phyloP scores from a whole-genome alignment of 2,113 vertebrate genomes.

The Perca fluviatilis region DNA sequence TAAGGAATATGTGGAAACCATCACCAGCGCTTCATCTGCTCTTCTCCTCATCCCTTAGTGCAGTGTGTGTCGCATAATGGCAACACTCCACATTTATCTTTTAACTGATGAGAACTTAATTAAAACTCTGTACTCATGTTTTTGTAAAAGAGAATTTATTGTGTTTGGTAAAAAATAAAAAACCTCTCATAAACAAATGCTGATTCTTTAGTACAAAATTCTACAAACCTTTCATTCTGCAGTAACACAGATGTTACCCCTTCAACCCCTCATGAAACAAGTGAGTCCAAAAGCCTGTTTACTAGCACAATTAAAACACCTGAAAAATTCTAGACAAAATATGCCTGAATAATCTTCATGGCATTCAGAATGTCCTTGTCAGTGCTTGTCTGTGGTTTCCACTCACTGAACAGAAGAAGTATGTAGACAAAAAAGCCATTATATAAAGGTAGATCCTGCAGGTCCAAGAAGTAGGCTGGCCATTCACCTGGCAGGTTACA shows the following conservation, averaged over 20 bases:
- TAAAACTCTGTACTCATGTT: neutral
- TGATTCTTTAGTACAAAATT: slow-evolving; percentile 2
- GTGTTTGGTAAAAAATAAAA: slow-evolving; percentile 30
- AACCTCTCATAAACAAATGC: neutral
- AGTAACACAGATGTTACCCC: neutral
- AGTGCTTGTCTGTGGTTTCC: slow-evolving; percentile 7
- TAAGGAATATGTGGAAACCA: slow-evolving; percentile 88
- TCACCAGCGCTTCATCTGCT: slow-evolving; percentile 88
- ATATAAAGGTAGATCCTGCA: neutral
- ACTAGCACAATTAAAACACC: no score
- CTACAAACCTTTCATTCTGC: neutral
- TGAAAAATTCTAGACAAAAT: neutral
- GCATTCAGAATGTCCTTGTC: neutral
- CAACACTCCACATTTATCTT: neutral
- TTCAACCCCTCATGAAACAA: neutral
- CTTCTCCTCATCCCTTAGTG: slow-evolving; percentile 92
- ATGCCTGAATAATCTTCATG: neutral
- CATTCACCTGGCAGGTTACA: neutral
- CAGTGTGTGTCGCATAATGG: neutral
- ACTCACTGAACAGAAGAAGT: neutral
- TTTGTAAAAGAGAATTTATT: slow-evolving; percentile 48
- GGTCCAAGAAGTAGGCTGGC: neutral
- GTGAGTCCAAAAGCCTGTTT: neutral
- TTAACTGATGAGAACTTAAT: neutral
- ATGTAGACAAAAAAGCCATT: neutral